Conservation (phyloP, 2,113 vertebrate genomes). For the Plecturocebus donacophilus region DNA sequence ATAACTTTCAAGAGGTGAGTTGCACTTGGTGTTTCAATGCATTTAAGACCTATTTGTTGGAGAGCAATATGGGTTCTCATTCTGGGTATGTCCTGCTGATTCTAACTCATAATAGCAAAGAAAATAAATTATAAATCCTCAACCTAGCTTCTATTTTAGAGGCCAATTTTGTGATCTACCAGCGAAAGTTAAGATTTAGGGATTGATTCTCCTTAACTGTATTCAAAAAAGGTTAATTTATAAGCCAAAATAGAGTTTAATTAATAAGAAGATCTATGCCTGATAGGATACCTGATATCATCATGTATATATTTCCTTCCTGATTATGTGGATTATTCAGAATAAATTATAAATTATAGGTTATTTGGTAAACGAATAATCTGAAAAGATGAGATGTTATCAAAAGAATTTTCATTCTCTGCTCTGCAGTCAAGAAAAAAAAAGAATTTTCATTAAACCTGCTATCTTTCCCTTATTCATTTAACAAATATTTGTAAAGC, state of each 20-base stretch:
- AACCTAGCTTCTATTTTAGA: constrained; percentile 27
- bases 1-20: constrained; percentile 98
- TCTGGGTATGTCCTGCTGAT: background rate
- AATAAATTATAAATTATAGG: background rate
- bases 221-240: constrained; percentile 12
- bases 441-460: constrained; percentile 23
- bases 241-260: background rate
- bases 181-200: background rate
- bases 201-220: background rate
- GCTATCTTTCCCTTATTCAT: constrained; percentile 15
- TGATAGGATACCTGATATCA: background rate
- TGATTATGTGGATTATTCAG: background rate
- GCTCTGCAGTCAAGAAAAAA: too few species aligned
- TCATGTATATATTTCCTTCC: background rate
- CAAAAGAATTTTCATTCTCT: constrained; percentile 26
- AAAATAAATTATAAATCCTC: background rate
- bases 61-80: background rate
- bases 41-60: background rate
- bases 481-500: constrained; percentile 39
- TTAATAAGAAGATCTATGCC: background rate
- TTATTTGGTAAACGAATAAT: constrained; percentile 51
- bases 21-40: background rate
- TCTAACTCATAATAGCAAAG: constrained; percentile 28
- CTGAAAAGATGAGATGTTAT: constrained; percentile 22
- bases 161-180: background rate